Conservation (phyloP, 2,888 invertebrate genomes). For the Deilephila porcellus region DNA sequence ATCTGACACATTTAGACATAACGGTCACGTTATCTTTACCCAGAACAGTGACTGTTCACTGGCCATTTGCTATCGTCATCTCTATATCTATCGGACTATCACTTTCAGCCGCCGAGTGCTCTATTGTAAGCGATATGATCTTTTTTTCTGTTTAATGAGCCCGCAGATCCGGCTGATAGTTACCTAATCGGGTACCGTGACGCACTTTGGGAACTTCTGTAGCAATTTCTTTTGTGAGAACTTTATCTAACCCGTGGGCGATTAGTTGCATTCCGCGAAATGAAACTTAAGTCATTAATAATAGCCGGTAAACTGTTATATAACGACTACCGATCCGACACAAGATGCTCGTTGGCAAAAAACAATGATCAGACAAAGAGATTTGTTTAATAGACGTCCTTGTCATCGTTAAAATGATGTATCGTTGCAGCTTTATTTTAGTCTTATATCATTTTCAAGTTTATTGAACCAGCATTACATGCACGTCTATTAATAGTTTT, state of each 20-base stretch:
- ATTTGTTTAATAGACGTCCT: constrained; percentile 27
- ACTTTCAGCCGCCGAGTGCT: constrained; percentile 78
- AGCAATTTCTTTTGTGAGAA: constrained; percentile 31
- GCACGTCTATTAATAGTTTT: background rate
- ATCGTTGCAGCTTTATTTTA: constrained; percentile 11
- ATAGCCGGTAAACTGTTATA: constrained; percentile 46
- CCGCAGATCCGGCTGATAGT: constrained; percentile 77
- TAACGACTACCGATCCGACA: constrained; percentile 34
- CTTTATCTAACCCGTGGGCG: constrained; percentile 42
- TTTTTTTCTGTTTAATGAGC: constrained; percentile 75
- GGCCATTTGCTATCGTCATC: constrained; percentile 63
- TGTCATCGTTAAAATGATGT: constrained; percentile 25
- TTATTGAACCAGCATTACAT: background rate
- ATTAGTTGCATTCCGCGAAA: constrained; percentile 46
- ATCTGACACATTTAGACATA: constrained; percentile 36
- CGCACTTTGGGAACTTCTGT: constrained; percentile 42
- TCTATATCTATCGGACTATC: constrained; percentile 78
- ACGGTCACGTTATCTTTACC: constrained; percentile 44
- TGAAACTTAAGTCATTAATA: constrained; percentile 54
- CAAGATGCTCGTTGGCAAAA: constrained; percentile 23
- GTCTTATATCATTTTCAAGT: background rate
- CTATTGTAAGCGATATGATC: constrained; percentile 79
- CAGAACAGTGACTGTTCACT: constrained; percentile 65
- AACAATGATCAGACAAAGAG: constrained; percentile 21
- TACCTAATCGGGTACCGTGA: constrained; percentile 71